phyloP scores from a whole-genome alignment of 2,797 vertebrate species.

The Catostomus latipinnis region DNA sequence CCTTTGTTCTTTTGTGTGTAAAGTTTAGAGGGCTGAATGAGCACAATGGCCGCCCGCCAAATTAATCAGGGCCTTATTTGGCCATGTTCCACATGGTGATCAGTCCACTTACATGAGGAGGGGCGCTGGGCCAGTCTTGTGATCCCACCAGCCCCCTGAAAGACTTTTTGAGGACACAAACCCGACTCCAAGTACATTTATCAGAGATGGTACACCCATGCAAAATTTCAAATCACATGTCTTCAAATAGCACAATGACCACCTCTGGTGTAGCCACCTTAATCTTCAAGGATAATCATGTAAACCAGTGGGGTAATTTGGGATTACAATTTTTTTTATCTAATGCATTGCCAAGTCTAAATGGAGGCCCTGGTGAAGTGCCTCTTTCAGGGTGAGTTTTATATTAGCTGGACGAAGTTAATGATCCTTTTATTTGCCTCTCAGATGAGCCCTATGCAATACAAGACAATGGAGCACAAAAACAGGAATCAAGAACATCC shows the following conservation, averaged over 20 bases:
- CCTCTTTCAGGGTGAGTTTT: slow-evolving; percentile 49
- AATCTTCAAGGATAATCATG: slow-evolving; percentile 35
- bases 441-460: slow-evolving; percentile 52
- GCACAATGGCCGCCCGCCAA: slow-evolving; percentile 42
- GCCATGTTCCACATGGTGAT: slow-evolving; percentile 44
- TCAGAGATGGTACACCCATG: slow-evolving; percentile 30
- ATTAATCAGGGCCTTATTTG: slow-evolving; percentile 58
- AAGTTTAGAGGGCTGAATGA: slow-evolving; percentile 38
- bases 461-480: slow-evolving; percentile 48
- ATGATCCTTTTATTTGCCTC: slow-evolving; percentile 61
- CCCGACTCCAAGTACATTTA: slow-evolving; percentile 35
- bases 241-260: slow-evolving; percentile 17
- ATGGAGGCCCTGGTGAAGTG: slow-evolving; percentile 41
- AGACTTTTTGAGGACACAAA: slow-evolving; percentile 43
- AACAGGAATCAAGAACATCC: slow-evolving; percentile 46
- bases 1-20: slow-evolving; percentile 37
- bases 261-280: slow-evolving; percentile 14
- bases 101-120: slow-evolving; percentile 20
- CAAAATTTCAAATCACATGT: not conserved
- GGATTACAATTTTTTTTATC: not conserved
- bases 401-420: slow-evolving; percentile 61
- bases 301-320: slow-evolving; percentile 26
- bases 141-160: slow-evolving; percentile 47
- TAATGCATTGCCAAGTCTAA: slow-evolving; percentile 53
- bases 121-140: slow-evolving; percentile 40